These are phyloP conservation scores for Drosophila sproati DNA, from an alignment of 1,140 invertebrate genomes.

Conservation along the genomic window DNA sequence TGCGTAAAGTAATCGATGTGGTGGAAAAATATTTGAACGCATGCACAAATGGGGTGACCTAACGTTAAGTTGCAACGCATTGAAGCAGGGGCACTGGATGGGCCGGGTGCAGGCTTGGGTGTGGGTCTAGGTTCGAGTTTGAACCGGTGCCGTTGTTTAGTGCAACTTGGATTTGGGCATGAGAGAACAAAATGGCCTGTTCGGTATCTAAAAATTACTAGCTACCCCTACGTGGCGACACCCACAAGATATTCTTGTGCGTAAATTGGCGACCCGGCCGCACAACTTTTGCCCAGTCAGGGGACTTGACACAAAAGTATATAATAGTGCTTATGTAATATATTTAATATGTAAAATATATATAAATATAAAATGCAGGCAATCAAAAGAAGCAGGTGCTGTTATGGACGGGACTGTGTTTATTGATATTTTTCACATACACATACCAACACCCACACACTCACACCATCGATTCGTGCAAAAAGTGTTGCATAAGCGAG, in stretches of 20 bases:
- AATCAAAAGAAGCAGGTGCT: conserved; percentile 45
- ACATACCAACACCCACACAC: background rate
- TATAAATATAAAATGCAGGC: conserved; percentile 78
- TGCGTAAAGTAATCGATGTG: conserved; percentile 83
- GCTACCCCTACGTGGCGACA: conserved; percentile 34
- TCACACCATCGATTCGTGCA: conserved; percentile 3
- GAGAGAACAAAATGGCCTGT: conserved; percentile 6
- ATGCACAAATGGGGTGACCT: conserved; percentile 63
- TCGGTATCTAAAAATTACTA: conserved; percentile 74
- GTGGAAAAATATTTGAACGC: conserved; percentile 79
- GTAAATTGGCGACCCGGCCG: conserved; percentile 56
- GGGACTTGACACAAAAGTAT: conserved; percentile 31
- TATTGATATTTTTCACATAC: conserved; percentile 75
- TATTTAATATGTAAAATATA: conserved; percentile 67
- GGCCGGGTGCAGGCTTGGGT: background rate
- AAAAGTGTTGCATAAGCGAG: conserved; percentile 48
- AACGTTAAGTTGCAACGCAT: conserved; percentile 17
- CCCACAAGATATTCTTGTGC: conserved; percentile 68
- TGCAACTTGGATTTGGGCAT: conserved; percentile 14
- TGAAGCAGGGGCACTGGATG: background rate
- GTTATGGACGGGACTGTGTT: conserved; percentile 25
- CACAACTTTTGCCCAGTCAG: conserved; percentile 22
- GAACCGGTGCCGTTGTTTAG: background rate
- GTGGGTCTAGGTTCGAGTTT: background rate
- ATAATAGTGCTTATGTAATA: conserved; percentile 72